Base-by-base conservation (phyloP, 2,797 vertebrate genomes). In the Carduelis carduelis region DNA sequence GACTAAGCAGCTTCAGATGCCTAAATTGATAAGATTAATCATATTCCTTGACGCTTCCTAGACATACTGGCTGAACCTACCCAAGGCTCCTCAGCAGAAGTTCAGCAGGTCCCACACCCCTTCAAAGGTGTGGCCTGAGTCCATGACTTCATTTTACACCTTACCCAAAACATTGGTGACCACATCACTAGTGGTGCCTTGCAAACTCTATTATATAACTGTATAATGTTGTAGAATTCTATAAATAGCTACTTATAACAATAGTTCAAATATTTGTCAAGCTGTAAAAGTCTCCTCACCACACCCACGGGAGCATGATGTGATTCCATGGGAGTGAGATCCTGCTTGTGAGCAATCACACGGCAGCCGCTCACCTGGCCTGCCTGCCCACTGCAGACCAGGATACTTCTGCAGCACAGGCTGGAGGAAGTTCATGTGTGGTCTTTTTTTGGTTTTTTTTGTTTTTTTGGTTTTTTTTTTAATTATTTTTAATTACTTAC, bases 1-100 rank as follows among this genome's bases (percentile, higher is more conserved):
- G 93, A 95, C 85, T 91, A 95, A 94, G 72, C 57, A 63, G 50
- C 80, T 50, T 91, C 63, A 90, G 93, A 90, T 17, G 17, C 61
- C 83, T 83, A 26, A 47, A 44, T 44, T 80, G 91, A 90, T 95
- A 88, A 80, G 53, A 57, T 57, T 95, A 91, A 68, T 90, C 90
- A 88, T 39, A 76, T 46, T 50, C 65, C 76, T 91, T 90, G 69
- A 53, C 24, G 72, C 68, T 96, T 95, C 72, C 79, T 94, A 86
- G 76, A 68, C 2, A 2, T 37, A 49, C 23, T 72, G 65, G 66
- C 85, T 91, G 64, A 55, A 91, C 63, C 41, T 81, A 46, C 66
- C 69, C 35, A 41, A 61, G 64, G 65, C 14, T 85, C 61, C 61
- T 88, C 43, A 71, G 39, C 46, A 87, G 79, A 86, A 27, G 32